A percentile compares a stretch with the other conserved stretches of the same genome.
These are phyloP conservation scores for Trachops cirrhosus DNA, from an alignment of 2,797 vertebrate genomes.

Conservation along the genomic window DNA sequence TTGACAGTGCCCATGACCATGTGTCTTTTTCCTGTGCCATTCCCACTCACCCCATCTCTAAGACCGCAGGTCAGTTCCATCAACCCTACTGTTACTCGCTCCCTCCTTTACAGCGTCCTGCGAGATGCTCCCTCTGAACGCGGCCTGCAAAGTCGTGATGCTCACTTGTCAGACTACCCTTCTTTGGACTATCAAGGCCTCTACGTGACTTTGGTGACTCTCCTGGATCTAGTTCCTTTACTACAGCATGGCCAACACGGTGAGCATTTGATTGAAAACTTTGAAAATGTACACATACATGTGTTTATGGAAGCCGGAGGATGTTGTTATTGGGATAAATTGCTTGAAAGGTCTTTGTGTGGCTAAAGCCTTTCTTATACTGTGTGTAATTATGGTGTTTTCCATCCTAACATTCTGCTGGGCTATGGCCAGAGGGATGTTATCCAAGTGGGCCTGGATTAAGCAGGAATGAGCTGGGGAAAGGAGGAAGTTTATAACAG, in stretches of 20 bases:
- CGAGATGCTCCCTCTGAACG: slow-evolving; percentile 99
- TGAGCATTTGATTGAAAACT: slow-evolving; percentile 86
- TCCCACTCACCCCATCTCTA: slow-evolving; percentile 99
- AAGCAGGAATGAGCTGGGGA: neutral
- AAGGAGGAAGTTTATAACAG: neutral
- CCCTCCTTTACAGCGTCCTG: slow-evolving; percentile 99
- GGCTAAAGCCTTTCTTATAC: neutral
- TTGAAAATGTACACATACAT: neutral
- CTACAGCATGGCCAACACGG: slow-evolving; percentile 99
- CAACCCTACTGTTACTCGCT: slow-evolving; percentile 99
- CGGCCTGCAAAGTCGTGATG: slow-evolving; percentile 99
- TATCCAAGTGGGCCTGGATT: neutral
- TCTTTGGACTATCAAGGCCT: slow-evolving; percentile 99
- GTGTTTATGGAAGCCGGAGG: neutral
- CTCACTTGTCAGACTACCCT: slow-evolving; percentile 99
- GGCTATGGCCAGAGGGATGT: neutral
- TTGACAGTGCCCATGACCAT: slow-evolving; percentile 99
- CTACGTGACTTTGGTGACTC: slow-evolving; percentile 99
- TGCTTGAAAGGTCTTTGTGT: neutral
- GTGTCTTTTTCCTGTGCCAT: slow-evolving; percentile 99
- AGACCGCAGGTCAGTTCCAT: slow-evolving; percentile 99
- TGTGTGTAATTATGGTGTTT: neutral
- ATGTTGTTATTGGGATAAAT: neutral
- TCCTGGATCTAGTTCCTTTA: slow-evolving; percentile 99
- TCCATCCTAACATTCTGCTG: neutral